A percentile compares a stretch with the other conserved stretches of the same genome.
These are phyloP conservation scores for Zosterops lateralis DNA, from an alignment of 2,113 vertebrate genomes.

Conservation along the genomic window DNA sequence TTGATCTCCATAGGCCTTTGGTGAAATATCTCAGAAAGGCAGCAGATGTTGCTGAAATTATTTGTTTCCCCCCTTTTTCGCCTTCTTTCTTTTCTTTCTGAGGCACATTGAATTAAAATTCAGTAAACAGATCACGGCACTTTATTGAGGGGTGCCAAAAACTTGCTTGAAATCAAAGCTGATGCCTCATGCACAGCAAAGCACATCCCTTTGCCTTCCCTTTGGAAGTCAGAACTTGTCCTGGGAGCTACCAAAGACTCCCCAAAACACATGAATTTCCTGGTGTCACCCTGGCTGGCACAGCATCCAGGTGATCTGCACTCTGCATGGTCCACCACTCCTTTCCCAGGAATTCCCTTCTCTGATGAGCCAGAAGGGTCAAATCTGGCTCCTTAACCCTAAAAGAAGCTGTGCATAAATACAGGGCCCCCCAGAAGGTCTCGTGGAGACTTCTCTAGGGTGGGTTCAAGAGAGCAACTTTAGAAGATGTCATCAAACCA, in stretches of 20 bases:
- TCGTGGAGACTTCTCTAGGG: accelerated
- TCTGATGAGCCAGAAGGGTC: neutral
- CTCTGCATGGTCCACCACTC: neutral
- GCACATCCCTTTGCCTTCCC: neutral
- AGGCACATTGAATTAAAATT: neutral
- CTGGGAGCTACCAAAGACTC: neutral
- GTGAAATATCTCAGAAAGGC: slow-evolving; percentile 19
- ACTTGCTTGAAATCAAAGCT: neutral
- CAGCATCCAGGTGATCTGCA: neutral
- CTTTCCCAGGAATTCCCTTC: neutral
- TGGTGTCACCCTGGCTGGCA: neutral
- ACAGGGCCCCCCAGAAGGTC: neutral
- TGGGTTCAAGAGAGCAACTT: neutral
- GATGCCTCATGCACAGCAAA: neutral
- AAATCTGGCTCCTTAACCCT: neutral
- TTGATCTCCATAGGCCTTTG: slow-evolving; percentile 19
- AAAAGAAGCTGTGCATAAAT: neutral
- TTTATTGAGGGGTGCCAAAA: neutral
- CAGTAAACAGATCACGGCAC: neutral
- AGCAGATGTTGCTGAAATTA: slow-evolving; percentile 39
- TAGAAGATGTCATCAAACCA: neutral
- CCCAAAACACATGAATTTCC: accelerated
- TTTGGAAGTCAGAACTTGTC: neutral
- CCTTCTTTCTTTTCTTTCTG: neutral
- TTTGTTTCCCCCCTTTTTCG: neutral